phyloP scores from a whole-genome alignment of 2,888 invertebrate species.

The Vesta saturnalis region DNA sequence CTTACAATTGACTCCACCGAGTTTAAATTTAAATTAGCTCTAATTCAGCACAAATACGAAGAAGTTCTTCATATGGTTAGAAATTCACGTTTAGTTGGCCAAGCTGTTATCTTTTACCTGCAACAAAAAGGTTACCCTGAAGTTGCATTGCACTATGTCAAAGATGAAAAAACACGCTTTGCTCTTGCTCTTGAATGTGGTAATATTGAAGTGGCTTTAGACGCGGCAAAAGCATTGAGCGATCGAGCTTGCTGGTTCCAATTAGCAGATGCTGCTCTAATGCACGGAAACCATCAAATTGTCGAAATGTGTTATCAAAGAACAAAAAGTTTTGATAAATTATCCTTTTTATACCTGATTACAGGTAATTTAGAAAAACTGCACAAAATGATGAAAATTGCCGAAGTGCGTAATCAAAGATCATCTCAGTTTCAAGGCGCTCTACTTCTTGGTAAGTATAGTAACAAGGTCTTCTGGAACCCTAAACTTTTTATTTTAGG shows the following conservation, averaged over 20 bases:
- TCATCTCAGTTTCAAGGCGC: constrained; percentile 98
- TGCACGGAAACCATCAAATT: constrained; percentile 94
- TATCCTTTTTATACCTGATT: constrained; percentile 96
- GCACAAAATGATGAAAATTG: constrained; percentile 99
- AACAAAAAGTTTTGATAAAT: constrained; percentile 98
- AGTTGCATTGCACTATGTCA: constrained; percentile 98
- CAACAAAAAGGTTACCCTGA: constrained; percentile 99
- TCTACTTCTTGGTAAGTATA: constrained; percentile 70
- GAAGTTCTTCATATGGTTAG: constrained; percentile 95
- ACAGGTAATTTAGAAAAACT: constrained; percentile 98
- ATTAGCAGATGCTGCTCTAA: constrained; percentile 90
- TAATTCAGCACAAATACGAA: constrained; percentile 95
- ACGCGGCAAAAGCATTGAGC: constrained; percentile 94
- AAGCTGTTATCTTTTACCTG: constrained; percentile 98
- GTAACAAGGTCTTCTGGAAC: not conserved
- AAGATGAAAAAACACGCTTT: constrained; percentile 97
- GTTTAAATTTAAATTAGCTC: constrained; percentile 96
- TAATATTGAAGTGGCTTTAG: constrained; percentile 96
- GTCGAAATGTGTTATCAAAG: constrained; percentile 99
- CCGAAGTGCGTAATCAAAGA: constrained; percentile 96
- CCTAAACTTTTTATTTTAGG: constrained; percentile 70
- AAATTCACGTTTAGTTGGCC: constrained; percentile 95
- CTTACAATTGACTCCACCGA: constrained; percentile 97
- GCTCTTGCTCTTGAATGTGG: constrained; percentile 97
- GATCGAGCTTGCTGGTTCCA: constrained; percentile 96